Base-by-base conservation (phyloP, 2,888 invertebrate genomes). In the Ashinkailepas kermadecensis region DNA sequence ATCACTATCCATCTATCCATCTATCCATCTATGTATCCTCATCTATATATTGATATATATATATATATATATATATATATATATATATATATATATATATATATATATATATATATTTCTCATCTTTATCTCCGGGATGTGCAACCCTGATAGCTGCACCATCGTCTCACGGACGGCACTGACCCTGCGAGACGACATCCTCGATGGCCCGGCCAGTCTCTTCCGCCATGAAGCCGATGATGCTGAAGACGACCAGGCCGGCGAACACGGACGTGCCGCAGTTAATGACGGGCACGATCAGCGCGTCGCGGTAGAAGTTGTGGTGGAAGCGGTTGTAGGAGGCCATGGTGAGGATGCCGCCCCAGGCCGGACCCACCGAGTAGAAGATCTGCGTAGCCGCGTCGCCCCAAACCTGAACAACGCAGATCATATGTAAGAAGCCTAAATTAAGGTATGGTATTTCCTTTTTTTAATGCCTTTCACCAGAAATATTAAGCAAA, bases 141-240 rank as follows among this genome's bases (percentile, higher is more conserved):
- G 39, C 4, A 39, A 39, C 39, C 39, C 39, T 39, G 39, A 39
- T 39, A 39, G 39, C 39, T 39, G 4, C 39, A 39, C 39, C 39
- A 39, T 39, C 39, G 39, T 4, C 39, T 39, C 39, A 4, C 39
- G 39, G 39, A 39, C 39, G 39, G 7, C 12, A 64, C 56, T 58
- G 70, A 85, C 85, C 85, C 84, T 85, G 82, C 13, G 84, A 81
- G 12, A 85, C 85, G 1, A 86, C 86, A 54, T 86, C 85, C 56
- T 84, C 83, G 1, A 86, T 86, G 54, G 84, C 83, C 8, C 87
- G 85, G 13, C 86, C 86, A 82, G 88, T 85, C 82, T 88, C 87
- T 81, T 87, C 86, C 56, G 89, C 88, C 85, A 89, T 87, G 85
- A 87, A 88, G 15, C 88, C 89, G 81, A 89, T 86, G 58, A 88